Conservation (phyloP, 2,113 vertebrate species). For the Psilopsiagon aymara region DNA sequence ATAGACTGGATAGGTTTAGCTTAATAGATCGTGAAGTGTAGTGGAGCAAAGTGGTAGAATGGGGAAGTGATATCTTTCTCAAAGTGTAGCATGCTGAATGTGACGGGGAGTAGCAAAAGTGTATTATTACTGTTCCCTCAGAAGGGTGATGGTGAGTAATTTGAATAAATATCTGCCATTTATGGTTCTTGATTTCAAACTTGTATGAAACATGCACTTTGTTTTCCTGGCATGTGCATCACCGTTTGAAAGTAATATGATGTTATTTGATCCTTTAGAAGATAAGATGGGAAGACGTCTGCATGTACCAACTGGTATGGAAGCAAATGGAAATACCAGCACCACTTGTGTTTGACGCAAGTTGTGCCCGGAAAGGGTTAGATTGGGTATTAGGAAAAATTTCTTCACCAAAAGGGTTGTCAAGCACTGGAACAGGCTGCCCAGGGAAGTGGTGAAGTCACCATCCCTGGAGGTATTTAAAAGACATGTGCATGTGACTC, state of each 20-base stretch:
- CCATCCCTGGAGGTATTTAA: neutral
- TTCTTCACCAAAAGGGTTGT: neutral
- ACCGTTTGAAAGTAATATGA: neutral
- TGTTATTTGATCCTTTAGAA: neutral
- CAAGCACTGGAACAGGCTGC: neutral
- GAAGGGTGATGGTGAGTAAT: neutral
- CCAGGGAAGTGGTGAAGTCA: neutral
- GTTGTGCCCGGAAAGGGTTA: neutral
- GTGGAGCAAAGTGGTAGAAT: neutral
- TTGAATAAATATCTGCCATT: neutral
- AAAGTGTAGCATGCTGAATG: neutral
- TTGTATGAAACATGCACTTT: neutral
- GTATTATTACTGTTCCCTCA: neutral
- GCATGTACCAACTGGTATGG: neutral
- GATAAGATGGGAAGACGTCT: neutral
- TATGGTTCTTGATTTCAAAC: neutral
- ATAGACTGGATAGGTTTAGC: neutral
- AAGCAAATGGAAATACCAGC: neutral
- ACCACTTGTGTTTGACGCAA: neutral
- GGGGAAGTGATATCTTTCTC: neutral
- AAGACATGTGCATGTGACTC: neutral
- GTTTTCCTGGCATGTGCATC: neutral
- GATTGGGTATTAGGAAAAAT: neutral
- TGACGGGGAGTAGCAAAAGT: neutral
- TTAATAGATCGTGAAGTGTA: neutral